Base-by-base conservation (phyloP, 92 coral and sea anemone genomes). In the Paramuricea clavata region DNA sequence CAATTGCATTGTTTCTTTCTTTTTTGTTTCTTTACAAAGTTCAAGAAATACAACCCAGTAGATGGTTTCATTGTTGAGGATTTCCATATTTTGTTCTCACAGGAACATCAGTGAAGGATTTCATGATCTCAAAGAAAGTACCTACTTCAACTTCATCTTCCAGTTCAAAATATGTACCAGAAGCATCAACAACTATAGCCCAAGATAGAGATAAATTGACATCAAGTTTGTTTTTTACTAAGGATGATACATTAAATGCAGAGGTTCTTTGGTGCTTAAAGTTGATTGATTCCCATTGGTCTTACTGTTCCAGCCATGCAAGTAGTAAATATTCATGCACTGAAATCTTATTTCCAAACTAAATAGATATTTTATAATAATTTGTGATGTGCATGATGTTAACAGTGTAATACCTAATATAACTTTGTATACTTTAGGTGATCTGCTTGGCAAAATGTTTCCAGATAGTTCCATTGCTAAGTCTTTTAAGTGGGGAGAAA, bases 391-490 rank as follows among this genome's bases (percentile, higher is more conserved):
- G 25, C 65, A 17, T 22, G 65, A 16, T 57, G 65, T 57, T 57
- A 57, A 57, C 65, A 57, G 10, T 57, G 65, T 22, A 57, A 57
- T n/a, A n/a, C n/a, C n/a, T n/a, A n/a, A n/a, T n/a, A n/a, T n/a
- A n/a, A n/a, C 65, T 57, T 57, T 57, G 65, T 57, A 57, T 57
- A 61, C 57, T 68, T 30, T 81, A 81, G 86, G 75, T 64, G 56
- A 56, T 59, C 41, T 76, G 65, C 75, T 86, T 35, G 57, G 78
- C 77, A 86, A 52, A 56, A 86, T 61, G 85, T 86, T 86, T 23
- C 85, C 89, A 54, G 89, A 86, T 69, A 76, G 85, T 76, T 56
- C 65, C 57, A 68, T 86, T 42, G 89, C 89, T 65, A 85, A 85
- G 76, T 62, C 65, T 52, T 85, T 56, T 86, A 73, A 86, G 27